phyloP scores from a whole-genome alignment of 2,888 invertebrate species.

The Micropterix aruncella region DNA sequence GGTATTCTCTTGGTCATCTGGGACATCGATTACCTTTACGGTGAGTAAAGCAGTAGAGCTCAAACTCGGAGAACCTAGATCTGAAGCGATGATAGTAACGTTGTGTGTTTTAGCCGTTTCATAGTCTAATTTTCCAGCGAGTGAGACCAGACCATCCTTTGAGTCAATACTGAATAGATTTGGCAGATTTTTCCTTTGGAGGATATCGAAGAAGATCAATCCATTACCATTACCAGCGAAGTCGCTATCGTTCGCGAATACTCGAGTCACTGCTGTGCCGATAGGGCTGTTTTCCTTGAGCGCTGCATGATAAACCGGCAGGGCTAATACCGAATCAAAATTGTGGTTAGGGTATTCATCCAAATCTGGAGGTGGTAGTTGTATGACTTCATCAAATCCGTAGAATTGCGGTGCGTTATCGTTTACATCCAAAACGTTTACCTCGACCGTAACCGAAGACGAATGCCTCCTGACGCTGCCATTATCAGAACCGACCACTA shows the following conservation, averaged over 20 bases:
- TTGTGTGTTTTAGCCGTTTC: constrained; percentile 54
- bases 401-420: constrained; percentile 73
- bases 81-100: constrained; percentile 69
- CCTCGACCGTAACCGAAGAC: constrained; percentile 63
- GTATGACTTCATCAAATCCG: constrained; percentile 52
- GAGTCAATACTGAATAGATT: constrained; percentile 69
- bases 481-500: constrained; percentile 61
- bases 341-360: constrained; percentile 33
- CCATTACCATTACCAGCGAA: constrained; percentile 81
- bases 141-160: constrained; percentile 70
- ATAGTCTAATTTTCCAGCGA: constrained; percentile 56
- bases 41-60: constrained; percentile 64
- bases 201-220: constrained; percentile 61
- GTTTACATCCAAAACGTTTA: constrained; percentile 70
- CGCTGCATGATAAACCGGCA: constrained; percentile 65
- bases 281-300: constrained; percentile 61
- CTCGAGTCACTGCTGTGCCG: constrained; percentile 58
- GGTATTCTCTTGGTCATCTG: constrained; percentile 37
- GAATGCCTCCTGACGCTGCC: constrained; percentile 48
- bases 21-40: constrained; percentile 51
- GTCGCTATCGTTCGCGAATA: constrained; percentile 76
- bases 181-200: constrained; percentile 45
- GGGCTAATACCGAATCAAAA: constrained; percentile 35
- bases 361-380: constrained; percentile 33
- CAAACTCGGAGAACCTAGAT: constrained; percentile 70